A percentile compares a stretch with the other conserved stretches of the same genome.
Conservation (phyloP, 2,888 invertebrate genomes). For the Pollenia labialis region DNA sequence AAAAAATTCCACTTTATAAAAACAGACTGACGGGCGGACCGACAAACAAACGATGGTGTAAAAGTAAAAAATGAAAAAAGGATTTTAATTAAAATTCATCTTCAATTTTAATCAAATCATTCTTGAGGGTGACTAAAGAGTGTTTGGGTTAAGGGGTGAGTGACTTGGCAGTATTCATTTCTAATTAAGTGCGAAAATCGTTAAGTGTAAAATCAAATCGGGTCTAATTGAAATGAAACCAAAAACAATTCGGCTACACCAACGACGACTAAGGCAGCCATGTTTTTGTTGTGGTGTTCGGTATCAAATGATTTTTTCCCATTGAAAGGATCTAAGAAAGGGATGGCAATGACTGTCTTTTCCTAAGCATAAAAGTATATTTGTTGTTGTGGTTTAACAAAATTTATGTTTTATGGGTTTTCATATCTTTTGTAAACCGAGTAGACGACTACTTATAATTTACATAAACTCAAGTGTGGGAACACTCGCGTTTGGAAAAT, state of each 20-base stretch:
- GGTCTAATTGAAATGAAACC: constrained; percentile 74
- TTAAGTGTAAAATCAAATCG: constrained; percentile 84
- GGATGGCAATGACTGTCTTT: constrained; percentile 38
- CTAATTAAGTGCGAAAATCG: constrained; percentile 84
- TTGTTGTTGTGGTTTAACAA: constrained; percentile 41
- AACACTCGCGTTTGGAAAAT: constrained; percentile 17
- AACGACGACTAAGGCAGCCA: not conserved
- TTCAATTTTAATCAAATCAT: constrained; percentile 84
- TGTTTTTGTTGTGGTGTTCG: not conserved
- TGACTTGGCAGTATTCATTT: constrained; percentile 75
- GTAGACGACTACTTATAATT: constrained; percentile 57
- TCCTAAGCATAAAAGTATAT: not conserved
- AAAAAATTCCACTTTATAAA: constrained; percentile 34
- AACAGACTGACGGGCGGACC: constrained; percentile 24
- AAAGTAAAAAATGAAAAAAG: constrained; percentile 73
- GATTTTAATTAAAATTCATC: constrained; percentile 84
- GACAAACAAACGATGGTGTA: constrained; percentile 41
- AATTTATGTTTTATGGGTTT: constrained; percentile 45
- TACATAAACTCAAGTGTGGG: constrained; percentile 39
- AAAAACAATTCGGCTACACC: constrained; percentile 28
- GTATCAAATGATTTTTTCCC: not conserved
- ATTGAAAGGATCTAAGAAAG: not conserved
- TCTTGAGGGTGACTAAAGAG: constrained; percentile 73
- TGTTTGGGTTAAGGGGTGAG: not conserved
- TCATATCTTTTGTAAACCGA: constrained; percentile 21